These are phyloP conservation scores for Oligia strigilis DNA, from an alignment of 2,888 invertebrate species.

Conservation along the genomic window DNA sequence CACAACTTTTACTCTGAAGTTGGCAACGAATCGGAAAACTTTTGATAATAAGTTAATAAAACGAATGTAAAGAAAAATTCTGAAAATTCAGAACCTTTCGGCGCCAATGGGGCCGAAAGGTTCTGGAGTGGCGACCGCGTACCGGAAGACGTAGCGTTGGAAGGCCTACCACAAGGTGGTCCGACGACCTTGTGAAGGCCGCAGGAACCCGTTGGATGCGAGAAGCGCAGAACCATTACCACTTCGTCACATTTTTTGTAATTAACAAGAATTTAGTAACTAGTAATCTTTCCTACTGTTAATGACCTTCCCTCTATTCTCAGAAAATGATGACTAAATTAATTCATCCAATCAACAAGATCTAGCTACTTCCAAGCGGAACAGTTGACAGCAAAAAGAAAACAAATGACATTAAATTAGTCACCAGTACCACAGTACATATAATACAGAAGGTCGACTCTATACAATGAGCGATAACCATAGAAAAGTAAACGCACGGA, in stretches of 20 bases:
- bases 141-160: no score
- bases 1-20: no score
- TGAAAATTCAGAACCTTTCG: no score
- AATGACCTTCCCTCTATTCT: conserved; percentile 34
- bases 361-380: conserved; percentile 11
- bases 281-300: background rate
- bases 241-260: background rate
- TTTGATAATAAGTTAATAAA: no score
- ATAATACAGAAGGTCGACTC: background rate
- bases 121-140: no score
- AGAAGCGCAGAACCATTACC: no score
- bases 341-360: conserved; percentile 34
- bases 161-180: no score
- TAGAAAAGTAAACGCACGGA: background rate
- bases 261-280: background rate
- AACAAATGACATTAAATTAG: conserved; percentile 39
- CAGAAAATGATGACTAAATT: conserved; percentile 36
- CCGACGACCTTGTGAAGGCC: no score
- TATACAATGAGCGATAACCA: background rate
- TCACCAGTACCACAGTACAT: conserved; percentile 19
- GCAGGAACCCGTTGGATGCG: no score
- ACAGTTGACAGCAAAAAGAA: conserved; percentile 33
- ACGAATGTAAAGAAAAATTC: no score
- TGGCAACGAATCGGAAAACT: no score
- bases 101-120: no score